A percentile compares a stretch with the other conserved stretches of the same genome.
These are phyloP conservation scores for Tubiluchus corallicola DNA, from an alignment of 2,888 invertebrate genomes.

Conservation along the genomic window DNA sequence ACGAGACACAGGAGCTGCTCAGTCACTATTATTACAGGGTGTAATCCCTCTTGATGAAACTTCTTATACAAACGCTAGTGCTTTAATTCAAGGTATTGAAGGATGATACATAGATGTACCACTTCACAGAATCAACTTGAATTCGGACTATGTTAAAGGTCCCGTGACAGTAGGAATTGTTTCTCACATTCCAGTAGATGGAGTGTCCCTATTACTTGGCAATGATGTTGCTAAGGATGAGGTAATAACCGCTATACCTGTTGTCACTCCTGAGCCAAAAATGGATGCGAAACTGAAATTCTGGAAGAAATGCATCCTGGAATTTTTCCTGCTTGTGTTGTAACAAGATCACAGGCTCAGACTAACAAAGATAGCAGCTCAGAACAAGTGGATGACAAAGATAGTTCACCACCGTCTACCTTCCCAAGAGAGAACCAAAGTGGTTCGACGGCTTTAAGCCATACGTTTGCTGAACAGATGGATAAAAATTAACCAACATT, in stretches of 20 bases:
- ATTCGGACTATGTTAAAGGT: not conserved
- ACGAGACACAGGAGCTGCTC: conserved; percentile 1
- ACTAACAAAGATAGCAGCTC: too few relatives aligned
- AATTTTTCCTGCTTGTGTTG: not conserved
- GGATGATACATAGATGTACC: not conserved
- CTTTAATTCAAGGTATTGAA: not conserved
- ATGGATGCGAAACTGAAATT: not conserved
- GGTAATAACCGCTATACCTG: not conserved
- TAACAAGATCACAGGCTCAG: conserved; percentile 1
- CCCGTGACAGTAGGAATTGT: not conserved
- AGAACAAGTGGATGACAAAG: too few relatives aligned
- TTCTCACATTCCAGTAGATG: not conserved
- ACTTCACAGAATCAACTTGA: not conserved
- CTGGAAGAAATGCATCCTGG: not conserved
- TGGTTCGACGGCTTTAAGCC: too few relatives aligned
- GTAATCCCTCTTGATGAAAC: not conserved
- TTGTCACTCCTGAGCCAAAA: not conserved
- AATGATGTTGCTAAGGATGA: not conserved
- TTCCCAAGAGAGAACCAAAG: too few relatives aligned
- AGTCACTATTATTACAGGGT: not conserved
- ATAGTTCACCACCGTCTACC: too few relatives aligned
- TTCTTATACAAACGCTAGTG: not conserved
- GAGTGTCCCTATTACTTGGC: not conserved
- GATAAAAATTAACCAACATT: too few relatives aligned
- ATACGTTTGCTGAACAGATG: too few relatives aligned